Evolutionary conservation across 2,888 invertebrate species (phyloP).

Genomic region (Meteorus cinctellus): DNA sequence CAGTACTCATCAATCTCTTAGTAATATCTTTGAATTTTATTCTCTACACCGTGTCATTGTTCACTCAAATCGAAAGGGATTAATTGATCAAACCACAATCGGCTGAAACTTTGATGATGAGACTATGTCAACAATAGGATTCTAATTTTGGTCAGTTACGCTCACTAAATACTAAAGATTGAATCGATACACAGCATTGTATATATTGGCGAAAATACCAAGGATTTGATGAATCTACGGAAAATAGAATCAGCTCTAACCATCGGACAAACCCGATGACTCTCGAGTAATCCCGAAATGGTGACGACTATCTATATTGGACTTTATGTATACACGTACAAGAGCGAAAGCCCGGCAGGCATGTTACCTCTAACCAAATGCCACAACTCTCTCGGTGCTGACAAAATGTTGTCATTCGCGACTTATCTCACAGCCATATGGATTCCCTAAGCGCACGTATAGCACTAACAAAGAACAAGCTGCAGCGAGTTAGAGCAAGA

Average conservation of each 20-base stretch:
- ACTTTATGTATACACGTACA: conserved; percentile 9
- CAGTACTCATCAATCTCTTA: no score
- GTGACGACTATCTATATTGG: conserved; percentile 48
- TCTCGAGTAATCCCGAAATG: conserved; percentile 50
- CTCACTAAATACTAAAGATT: background rate
- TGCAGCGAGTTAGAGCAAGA: conserved; percentile 14
- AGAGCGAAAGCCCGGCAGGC: conserved; percentile 43
- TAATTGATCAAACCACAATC: background rate
- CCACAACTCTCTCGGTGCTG: conserved; percentile 49
- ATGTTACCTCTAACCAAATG: conserved; percentile 46
- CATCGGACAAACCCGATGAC: conserved; percentile 52
- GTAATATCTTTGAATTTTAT: no score
- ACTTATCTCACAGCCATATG: conserved; percentile 57
- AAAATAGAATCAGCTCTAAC: conserved; percentile 42
- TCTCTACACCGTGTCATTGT: no score
- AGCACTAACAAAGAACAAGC: background rate
- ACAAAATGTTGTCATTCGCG: conserved; percentile 62
- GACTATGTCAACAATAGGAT: background rate
- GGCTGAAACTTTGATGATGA: background rate
- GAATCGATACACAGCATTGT: background rate
- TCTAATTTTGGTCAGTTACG: background rate
- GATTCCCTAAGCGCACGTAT: conserved; percentile 42
- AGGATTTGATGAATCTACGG: background rate
- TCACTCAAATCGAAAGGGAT: background rate
- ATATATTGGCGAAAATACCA: background rate